These are phyloP conservation scores for Colinus virginianus DNA, from an alignment of 2,113 vertebrate genomes.

Conservation along the genomic window DNA sequence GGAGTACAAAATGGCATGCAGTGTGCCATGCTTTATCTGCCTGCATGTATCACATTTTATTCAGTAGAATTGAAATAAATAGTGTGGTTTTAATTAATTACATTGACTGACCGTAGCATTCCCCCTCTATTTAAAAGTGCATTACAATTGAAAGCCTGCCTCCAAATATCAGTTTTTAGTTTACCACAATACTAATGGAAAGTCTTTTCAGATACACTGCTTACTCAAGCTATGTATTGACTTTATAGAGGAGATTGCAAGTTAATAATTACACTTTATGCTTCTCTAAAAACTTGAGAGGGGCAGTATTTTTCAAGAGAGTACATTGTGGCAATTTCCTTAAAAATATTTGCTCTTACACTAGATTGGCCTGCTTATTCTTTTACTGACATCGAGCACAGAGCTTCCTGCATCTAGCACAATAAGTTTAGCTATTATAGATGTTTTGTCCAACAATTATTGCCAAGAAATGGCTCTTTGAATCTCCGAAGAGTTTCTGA, in stretches of 20 bases:
- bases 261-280: constrained; percentile 33
- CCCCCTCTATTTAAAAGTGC: background rate
- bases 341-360: constrained; percentile 15
- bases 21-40: constrained; percentile 20
- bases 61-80: constrained; percentile 23
- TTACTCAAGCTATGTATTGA: background rate
- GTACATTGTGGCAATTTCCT: background rate
- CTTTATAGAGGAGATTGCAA: background rate
- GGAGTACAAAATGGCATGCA: background rate
- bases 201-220: background rate
- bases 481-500: background rate
- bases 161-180: background rate
- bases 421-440: background rate
- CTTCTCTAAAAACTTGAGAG: background rate
- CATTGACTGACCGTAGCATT: background rate
- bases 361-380: background rate
- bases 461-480: background rate
- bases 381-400: background rate
- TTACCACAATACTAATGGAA: background rate
- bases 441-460: background rate
- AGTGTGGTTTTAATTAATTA: background rate
- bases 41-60: constrained; percentile 31
- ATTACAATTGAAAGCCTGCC: background rate
- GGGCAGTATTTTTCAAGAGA: background rate
- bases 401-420: background rate